Evolutionary conservation across 1,140 invertebrate species (phyloP).

Genomic region (Neomicropteryx cornuta): DNA sequence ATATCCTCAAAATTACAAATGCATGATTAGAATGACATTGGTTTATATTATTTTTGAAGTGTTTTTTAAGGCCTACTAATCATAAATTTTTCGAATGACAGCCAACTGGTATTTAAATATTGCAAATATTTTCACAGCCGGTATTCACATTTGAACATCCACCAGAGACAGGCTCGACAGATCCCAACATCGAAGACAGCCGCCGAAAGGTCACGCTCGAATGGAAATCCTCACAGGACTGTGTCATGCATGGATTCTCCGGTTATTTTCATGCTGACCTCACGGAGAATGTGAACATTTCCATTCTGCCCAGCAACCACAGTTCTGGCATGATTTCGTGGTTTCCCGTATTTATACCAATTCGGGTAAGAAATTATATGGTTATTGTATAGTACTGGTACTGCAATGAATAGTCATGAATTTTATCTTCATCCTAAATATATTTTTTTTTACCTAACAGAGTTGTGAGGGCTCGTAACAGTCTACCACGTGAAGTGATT

Average conservation of each 20-base stretch:
- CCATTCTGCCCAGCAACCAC: constrained; percentile 81
- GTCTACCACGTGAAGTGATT: too few species aligned
- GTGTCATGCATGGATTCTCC: constrained; percentile 83
- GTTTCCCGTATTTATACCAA: constrained; percentile 94
- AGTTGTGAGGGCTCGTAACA: too few species aligned
- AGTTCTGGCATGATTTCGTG: constrained; percentile 91
- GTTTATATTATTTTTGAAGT: too few species aligned
- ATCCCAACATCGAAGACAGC: constrained; percentile 60
- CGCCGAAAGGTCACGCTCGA: constrained; percentile 56
- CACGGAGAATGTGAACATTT: constrained; percentile 75
- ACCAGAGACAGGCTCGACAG: constrained; percentile 60
- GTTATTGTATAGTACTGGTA: too few species aligned
- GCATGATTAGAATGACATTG: too few species aligned
- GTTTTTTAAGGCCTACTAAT: too few species aligned
- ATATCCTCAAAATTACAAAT: too few species aligned
- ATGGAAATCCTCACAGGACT: constrained; percentile 63
- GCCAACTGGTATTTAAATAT: constrained; percentile 1
- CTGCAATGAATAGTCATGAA: too few species aligned
- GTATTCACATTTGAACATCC: constrained; percentile 89
- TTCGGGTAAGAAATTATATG: constrained; percentile 50
- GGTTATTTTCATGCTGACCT: constrained; percentile 90
- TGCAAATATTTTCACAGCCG: constrained; percentile 22
- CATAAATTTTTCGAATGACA: too few species aligned
- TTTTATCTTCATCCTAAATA: too few species aligned
- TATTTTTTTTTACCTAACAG: too few species aligned